phyloP scores from a whole-genome alignment of 2,797 vertebrate genomes.

The Gallirallus australis region DNA sequence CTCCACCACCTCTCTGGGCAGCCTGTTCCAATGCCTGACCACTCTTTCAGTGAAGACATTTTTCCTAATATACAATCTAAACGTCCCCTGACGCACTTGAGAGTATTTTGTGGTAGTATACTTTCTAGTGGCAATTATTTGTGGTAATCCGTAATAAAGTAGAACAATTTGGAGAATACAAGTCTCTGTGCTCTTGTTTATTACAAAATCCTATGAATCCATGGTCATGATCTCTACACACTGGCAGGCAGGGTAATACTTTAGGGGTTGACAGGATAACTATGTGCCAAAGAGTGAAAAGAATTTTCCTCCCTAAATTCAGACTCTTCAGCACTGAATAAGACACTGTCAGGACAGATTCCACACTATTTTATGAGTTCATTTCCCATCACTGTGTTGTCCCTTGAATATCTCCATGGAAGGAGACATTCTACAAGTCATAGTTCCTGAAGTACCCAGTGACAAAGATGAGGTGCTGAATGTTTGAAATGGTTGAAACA shows the following conservation, averaged over 20 bases:
- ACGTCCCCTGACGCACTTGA: too few species aligned
- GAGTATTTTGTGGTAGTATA: neutral
- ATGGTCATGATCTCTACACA: accelerated
- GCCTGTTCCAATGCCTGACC: too few species aligned
- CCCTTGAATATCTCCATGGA: neutral
- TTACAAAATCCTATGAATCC: neutral
- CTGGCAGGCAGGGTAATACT: accelerated
- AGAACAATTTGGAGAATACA: neutral
- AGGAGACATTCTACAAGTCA: neutral
- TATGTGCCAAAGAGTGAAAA: neutral
- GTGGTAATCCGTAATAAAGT: too few species aligned
- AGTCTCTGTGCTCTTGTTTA: neutral
- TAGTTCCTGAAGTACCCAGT: neutral
- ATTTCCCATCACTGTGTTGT: neutral
- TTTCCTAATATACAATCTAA: too few species aligned
- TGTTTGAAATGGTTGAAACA: neutral
- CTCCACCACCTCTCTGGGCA: too few species aligned
- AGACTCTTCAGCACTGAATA: neutral
- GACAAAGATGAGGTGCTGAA: neutral
- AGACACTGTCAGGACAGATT: neutral
- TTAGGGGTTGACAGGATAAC: neutral
- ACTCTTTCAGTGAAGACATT: too few species aligned
- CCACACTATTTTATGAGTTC: neutral
- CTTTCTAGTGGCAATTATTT: neutral
- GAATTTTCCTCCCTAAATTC: neutral